Evolutionary conservation across 2,797 vertebrate species (phyloP), one percentile per base, ranked within the genome.

Genomic region (Octomys mimax): DNA sequence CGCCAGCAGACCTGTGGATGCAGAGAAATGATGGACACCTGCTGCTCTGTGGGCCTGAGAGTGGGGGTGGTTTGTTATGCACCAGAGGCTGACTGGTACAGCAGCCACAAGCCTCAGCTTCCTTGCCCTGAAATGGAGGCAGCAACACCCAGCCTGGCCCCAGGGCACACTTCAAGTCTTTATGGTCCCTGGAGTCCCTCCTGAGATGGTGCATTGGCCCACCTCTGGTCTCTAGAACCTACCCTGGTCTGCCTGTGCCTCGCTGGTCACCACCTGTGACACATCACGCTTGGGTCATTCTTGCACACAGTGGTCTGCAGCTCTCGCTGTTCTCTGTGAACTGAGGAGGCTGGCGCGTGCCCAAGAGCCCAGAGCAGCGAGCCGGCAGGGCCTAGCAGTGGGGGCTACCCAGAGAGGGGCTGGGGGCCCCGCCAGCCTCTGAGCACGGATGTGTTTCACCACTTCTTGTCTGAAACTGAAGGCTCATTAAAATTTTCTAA

Each of bases 401-500:
- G 26, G 52, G n/a, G 62, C 36, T 59, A 16, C 80, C 9, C 4
- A 8, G 22, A 39, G 83, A 33, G 57, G 21, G 0, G 5, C 54
- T 26, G 9, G 13, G 19, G 12, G 3, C 79, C 26, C 71, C 6
- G 2, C 24, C 61, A 22, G 2, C 31, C 61, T 66, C 77, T 46
- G 14, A 52, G 52, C 13, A 64, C 0, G 22, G 1, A n/a, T 19
- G 2, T n/a, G 10, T 49, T 90, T 85, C 16, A 66, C 14, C 2
- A 68, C n/a, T 49, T 90, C 75, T 91, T 83, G 22, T 62, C 81
- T 90, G 81, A 75, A 52, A 54, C 46, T 33, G 89, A 33, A 13
- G 81, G 49, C 94, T 95, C 46, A 46, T 89, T 82, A 68, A 33
- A 57, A 77, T 79, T 36, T 52, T 77, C 57, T 52, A 80, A 64